Base-by-base conservation (phyloP, 2,113 vertebrate species). In the Nycticryphes semicollaris region DNA sequence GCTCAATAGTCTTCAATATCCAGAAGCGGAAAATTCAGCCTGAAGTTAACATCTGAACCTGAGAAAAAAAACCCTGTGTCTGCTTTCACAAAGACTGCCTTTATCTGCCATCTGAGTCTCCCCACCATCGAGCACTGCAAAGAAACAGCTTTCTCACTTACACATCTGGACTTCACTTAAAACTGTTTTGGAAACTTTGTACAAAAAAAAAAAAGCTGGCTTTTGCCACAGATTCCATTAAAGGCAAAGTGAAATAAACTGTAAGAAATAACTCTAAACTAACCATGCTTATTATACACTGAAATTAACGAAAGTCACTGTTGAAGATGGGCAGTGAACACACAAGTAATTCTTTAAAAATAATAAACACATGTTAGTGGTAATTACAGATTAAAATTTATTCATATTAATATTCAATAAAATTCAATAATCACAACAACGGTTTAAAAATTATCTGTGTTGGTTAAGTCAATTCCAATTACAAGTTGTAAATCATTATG, bases 141-240 rank as follows among this genome's bases (percentile, higher is more conserved):
- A 82, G 39, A 64, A 75, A 67, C 22, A 90, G 14, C 19, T 56
- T 72, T 75, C 28, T 63, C n/a, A 70, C 47, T 57, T 59, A 75
- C 22, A 33, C 69, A 91, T 75, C 87, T 95, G 92, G 77, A 59
- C 23, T 82, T 86, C 50, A 76, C 89, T 94, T 84, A 43, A 67
- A 87, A 81, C 27, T 84, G 51, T 75, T 94, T 87, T 89, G 84
- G 84, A 94, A 96, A 91, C 45, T 84, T 51, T 63, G 33, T 18
- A 57, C 23, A 62, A 57, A 70, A 85, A 69, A 84, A 39, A 39
- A 39, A 83, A 56, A 63, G 2, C 6, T 78, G 31, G 37, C 73
- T 81, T 91, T 87, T 78, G 56, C 47, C 33, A 87, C 41, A 68
- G n/a, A 51, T 51, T 10, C 23, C 56, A 48, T 87, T 89, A 89